Conservation (phyloP, 2,113 vertebrate species). For the Campylorhamphus procurvoides region DNA sequence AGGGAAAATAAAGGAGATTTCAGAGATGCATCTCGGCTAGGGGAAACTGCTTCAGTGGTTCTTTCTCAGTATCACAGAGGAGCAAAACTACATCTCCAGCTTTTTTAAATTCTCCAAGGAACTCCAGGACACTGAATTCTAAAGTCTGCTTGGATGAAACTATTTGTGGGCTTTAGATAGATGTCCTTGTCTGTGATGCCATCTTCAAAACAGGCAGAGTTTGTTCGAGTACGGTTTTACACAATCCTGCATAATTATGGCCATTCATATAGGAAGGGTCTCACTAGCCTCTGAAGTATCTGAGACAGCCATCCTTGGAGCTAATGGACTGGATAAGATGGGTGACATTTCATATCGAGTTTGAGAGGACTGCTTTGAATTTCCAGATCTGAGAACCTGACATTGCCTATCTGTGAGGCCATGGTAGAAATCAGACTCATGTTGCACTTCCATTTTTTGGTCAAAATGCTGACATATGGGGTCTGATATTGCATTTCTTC, state of each 20-base stretch:
- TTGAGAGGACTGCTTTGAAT: not conserved
- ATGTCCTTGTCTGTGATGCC: not conserved
- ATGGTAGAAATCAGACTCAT: not conserved
- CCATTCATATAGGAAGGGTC: not conserved
- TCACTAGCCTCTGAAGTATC: not conserved
- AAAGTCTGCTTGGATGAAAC: not conserved
- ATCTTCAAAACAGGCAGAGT: not conserved
- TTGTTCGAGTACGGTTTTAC: not conserved
- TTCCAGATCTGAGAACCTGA: not conserved
- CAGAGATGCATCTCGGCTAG: not conserved
- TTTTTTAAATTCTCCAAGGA: not conserved
- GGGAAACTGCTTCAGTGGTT: not conserved
- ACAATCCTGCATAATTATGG: not conserved
- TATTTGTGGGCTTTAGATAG: not conserved
- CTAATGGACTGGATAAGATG: not conserved
- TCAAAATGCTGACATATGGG: not conserved
- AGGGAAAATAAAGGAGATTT: conserved; percentile 20
- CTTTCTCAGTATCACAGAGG: not conserved
- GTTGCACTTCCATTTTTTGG: not conserved
- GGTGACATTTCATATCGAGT: not conserved
- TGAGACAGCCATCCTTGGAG: not conserved
- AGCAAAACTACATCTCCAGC: not conserved
- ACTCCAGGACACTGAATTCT: not conserved
- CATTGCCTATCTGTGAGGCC: not conserved
- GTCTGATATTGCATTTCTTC: not conserved